Evolutionary conservation across 2,888 invertebrate genomes (phyloP).

Genomic region (Chymomyza fuscimana): DNA sequence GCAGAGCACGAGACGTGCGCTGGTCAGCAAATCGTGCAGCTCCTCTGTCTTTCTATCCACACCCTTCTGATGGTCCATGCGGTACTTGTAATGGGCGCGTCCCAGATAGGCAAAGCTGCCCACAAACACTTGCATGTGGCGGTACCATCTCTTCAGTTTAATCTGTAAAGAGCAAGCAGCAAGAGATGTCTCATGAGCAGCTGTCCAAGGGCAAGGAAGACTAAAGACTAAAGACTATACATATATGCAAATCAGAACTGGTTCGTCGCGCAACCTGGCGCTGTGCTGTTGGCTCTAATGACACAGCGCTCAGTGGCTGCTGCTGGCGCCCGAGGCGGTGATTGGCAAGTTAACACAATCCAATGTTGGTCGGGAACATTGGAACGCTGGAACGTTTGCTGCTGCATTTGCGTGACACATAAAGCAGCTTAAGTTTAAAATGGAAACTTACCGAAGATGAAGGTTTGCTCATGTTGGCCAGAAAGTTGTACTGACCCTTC

Average conservation of each 20-base stretch:
- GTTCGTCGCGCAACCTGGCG: not conserved
- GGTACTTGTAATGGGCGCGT: conserved; percentile 65
- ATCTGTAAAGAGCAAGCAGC: conserved; percentile 56
- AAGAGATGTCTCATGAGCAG: not conserved
- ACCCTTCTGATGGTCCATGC: conserved; percentile 48
- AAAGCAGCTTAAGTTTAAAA: not conserved
- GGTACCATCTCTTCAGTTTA: conserved; percentile 74
- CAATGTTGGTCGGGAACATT: not conserved
- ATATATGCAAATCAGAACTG: conserved; percentile 43
- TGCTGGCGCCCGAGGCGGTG: conserved; percentile 61
- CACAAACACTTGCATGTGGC: conserved; percentile 74
- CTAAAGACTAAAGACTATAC: conserved; percentile 12
- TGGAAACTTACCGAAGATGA: conserved; percentile 61
- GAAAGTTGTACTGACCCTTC: conserved; percentile 69
- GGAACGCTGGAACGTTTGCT: too few species aligned
- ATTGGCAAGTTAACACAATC: conserved; percentile 67
- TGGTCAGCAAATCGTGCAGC: conserved; percentile 63
- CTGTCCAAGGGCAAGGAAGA: conserved; percentile 15
- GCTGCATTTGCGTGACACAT: too few species aligned
- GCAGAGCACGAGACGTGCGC: conserved; percentile 74
- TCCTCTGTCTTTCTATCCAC: conserved; percentile 55
- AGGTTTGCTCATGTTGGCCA: conserved; percentile 69
- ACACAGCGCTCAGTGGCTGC: conserved; percentile 40
- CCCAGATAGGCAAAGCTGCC: conserved; percentile 74
- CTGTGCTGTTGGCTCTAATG: not conserved